Percentiles rank a stretch among this genome's conserved stretches.
These are phyloP conservation scores for Magallana ariakensis DNA, from an alignment of 1,140 invertebrate genomes.

Conservation along the genomic window DNA sequence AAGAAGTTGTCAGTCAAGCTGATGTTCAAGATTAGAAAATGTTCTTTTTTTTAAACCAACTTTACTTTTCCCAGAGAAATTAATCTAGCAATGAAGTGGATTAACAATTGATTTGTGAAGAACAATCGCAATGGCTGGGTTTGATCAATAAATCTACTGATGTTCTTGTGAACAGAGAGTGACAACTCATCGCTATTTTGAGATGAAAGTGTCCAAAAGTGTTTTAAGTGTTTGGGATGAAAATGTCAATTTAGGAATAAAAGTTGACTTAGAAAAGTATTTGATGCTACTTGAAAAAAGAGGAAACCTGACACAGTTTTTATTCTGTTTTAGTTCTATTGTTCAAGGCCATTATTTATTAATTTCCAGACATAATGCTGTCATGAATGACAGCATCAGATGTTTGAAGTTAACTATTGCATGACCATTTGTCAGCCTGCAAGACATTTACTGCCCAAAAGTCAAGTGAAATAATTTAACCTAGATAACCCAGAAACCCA, in stretches of 20 bases:
- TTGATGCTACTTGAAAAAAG: background rate
- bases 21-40: conserved; percentile 15
- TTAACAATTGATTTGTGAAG: conserved; percentile 32
- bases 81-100: conserved; percentile 28
- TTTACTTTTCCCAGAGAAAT: conserved; percentile 11
- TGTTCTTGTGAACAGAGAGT: background rate
- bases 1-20: conserved; percentile 4
- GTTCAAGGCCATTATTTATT: conserved; percentile 1
- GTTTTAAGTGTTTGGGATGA: background rate
- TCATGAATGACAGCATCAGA: too few species aligned
- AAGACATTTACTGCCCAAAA: too few species aligned
- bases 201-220: background rate
- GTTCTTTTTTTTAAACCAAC: conserved; percentile 1
- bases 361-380: background rate
- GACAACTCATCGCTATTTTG: background rate
- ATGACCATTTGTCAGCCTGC: too few species aligned
- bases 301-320: background rate
- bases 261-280: conserved; percentile 1
- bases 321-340: background rate
- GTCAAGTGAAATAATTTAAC: too few species aligned
- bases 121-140: conserved; percentile 13
- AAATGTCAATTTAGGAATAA: background rate
- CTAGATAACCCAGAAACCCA: too few species aligned
- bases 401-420: too few species aligned
- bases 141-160: conserved; percentile 3